Evolutionary conservation across 1,140 invertebrate species (phyloP).

Genomic region (Drosophila punjabiensis): DNA sequence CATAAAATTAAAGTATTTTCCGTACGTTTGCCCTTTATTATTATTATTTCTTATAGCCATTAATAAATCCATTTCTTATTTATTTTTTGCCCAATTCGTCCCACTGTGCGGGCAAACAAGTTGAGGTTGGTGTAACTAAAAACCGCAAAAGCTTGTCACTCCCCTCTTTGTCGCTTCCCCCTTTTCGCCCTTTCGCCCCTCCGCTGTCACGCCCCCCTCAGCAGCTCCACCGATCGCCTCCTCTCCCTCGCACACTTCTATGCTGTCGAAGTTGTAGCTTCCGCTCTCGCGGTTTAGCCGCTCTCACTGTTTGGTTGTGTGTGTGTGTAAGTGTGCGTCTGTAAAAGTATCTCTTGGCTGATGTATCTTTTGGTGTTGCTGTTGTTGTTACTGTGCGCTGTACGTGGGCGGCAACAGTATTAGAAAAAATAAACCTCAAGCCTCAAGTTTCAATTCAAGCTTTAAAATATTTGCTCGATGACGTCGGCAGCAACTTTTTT

Average conservation of each 20-base stretch:
- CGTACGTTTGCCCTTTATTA: too few relatives aligned
- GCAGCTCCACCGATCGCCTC: conserved; percentile 13
- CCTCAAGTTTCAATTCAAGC: conserved; percentile 62
- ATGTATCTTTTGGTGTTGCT: conserved; percentile 35
- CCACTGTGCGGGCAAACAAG: conserved; percentile 66
- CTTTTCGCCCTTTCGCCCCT: conserved; percentile 4
- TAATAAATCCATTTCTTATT: neutral
- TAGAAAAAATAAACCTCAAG: conserved; percentile 65
- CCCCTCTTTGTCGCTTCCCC: conserved; percentile 16
- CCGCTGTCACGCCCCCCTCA: conserved; percentile 42
- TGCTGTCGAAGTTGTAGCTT: conserved; percentile 74
- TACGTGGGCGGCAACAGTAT: conserved; percentile 74
- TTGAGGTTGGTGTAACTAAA: conserved; percentile 72
- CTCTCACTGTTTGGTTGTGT: conserved; percentile 14
- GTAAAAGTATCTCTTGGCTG: conserved; percentile 72
- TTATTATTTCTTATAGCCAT: neutral
- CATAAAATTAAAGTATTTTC: too few relatives aligned
- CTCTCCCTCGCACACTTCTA: conserved; percentile 14
- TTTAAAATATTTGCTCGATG: conserved; percentile 74
- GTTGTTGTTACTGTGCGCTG: conserved; percentile 27
- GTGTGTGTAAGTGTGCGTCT: conserved; percentile 16
- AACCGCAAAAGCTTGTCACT: conserved; percentile 78
- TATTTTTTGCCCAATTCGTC: neutral
- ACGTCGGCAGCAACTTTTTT: conserved; percentile 58
- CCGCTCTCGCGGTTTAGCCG: conserved; percentile 62